Percentiles rank a stretch among this genome's conserved stretches.
Evolutionary conservation across 1,140 invertebrate species (phyloP).

Genomic region (Scaptomyza montana): DNA sequence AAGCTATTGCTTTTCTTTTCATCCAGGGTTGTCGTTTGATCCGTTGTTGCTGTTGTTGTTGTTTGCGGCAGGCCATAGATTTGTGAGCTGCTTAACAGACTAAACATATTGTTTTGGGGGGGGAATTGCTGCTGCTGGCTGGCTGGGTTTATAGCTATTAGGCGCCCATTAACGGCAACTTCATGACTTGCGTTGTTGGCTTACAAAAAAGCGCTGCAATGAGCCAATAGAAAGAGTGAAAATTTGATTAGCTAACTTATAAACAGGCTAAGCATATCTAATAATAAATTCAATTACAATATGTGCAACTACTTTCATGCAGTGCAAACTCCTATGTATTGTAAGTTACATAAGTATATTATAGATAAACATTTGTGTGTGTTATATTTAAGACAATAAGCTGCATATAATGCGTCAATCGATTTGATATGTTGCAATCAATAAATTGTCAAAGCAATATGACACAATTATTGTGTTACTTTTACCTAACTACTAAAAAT

Average conservation of each 20-base stretch:
- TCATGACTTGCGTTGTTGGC: slow-evolving; percentile 36
- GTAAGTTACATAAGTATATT: slow-evolving; percentile 15
- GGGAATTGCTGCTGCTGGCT: slow-evolving; percentile 24
- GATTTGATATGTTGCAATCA: slow-evolving; percentile 43
- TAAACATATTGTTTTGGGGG: slow-evolving; percentile 58
- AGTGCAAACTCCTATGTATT: slow-evolving; percentile 15
- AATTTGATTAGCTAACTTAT: slow-evolving; percentile 15
- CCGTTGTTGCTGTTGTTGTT: slow-evolving; percentile 37
- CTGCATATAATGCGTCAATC: slow-evolving; percentile 37
- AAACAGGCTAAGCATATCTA: neutral
- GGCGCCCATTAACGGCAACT: slow-evolving; percentile 27
- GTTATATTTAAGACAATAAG: slow-evolving; percentile 41
- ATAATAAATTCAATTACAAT: slow-evolving; percentile 16
- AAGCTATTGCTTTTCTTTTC: slow-evolving; percentile 61
- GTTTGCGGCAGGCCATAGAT: slow-evolving; percentile 71
- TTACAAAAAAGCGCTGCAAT: slow-evolving; percentile 44
- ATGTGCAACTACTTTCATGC: neutral
- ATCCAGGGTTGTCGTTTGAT: slow-evolving; percentile 13
- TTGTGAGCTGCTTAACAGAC: slow-evolving; percentile 65
- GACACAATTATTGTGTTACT: slow-evolving; percentile 28
- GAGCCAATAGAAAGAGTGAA: neutral
- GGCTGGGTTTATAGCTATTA: slow-evolving; percentile 15
- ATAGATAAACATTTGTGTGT: slow-evolving; percentile 8
- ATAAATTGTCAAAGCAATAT: slow-evolving; percentile 43
- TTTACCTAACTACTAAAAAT: neutral